phyloP scores from a whole-genome alignment of 2,113 vertebrate genomes.

The Oenanthe oenanthe region DNA sequence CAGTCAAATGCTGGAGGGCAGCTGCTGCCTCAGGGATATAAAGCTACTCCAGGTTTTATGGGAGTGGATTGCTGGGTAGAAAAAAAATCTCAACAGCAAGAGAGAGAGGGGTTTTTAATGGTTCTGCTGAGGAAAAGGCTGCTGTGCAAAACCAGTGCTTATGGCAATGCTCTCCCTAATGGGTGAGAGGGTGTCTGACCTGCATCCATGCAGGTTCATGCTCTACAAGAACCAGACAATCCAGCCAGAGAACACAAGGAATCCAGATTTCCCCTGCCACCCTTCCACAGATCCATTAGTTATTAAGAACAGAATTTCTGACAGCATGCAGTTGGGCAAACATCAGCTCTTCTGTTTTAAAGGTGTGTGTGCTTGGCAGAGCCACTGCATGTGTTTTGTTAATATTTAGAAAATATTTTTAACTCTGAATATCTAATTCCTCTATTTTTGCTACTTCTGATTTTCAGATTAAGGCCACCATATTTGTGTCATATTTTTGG shows the following conservation, averaged over 20 bases:
- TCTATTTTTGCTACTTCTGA: background rate
- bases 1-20: background rate
- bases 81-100: background rate
- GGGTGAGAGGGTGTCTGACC: background rate
- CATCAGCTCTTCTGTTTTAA: background rate
- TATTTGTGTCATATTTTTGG: background rate
- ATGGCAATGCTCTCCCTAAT: background rate
- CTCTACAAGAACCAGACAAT: background rate
- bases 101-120: background rate
- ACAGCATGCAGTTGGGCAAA: background rate
- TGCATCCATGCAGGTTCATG: rapidly evolving
- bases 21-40: background rate
- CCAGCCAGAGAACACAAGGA: background rate
- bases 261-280: background rate
- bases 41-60: background rate
- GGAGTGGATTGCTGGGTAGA: background rate
- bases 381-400: background rate
- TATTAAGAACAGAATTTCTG: background rate
- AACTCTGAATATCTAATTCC: background rate
- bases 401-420: background rate
- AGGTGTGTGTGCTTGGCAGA: background rate
- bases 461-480: background rate
- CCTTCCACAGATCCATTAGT: background rate
- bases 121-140: background rate
- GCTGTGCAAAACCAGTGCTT: background rate